Percentiles rank a stretch among this genome's conserved stretches.
These are phyloP conservation scores for Epinephelus moara DNA, from an alignment of 2,113 vertebrate species.

Conservation along the genomic window DNA sequence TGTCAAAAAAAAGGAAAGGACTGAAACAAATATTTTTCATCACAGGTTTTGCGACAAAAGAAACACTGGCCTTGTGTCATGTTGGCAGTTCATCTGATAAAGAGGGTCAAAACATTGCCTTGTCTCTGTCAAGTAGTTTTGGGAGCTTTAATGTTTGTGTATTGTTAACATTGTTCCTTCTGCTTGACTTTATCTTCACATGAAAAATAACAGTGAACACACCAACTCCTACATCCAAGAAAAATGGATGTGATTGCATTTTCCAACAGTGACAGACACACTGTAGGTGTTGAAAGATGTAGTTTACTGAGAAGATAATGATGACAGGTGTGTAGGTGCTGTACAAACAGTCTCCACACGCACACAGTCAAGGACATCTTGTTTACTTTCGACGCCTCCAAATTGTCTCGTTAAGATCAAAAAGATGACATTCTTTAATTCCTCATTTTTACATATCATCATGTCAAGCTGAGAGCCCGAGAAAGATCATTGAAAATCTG, in stretches of 20 bases:
- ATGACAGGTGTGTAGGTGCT: background rate
- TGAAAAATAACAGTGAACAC: background rate
- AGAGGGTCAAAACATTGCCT: no score
- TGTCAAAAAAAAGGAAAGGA: no score
- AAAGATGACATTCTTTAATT: background rate
- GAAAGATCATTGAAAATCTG: background rate
- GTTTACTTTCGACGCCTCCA: background rate
- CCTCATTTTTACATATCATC: background rate
- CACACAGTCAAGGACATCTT: slow-evolving; percentile 8
- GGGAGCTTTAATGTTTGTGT: background rate
- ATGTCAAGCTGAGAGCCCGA: background rate
- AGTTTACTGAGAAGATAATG: slow-evolving; percentile 11
- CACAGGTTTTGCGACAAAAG: no score
- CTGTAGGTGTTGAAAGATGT: background rate
- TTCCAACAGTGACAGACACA: slow-evolving; percentile 7
- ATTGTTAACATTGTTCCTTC: background rate
- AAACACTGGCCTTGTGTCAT: no score
- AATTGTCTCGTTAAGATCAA: background rate
- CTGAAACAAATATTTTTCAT: no score
- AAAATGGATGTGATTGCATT: background rate
- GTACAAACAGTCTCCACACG: background rate
- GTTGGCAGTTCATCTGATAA: no score
- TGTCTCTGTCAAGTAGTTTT: background rate
- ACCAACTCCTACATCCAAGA: background rate
- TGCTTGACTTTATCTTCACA: background rate